A percentile compares a stretch with the other conserved stretches of the same genome.
phyloP scores from a whole-genome alignment of 2,888 invertebrate species.

The Mesochorus sp. region DNA sequence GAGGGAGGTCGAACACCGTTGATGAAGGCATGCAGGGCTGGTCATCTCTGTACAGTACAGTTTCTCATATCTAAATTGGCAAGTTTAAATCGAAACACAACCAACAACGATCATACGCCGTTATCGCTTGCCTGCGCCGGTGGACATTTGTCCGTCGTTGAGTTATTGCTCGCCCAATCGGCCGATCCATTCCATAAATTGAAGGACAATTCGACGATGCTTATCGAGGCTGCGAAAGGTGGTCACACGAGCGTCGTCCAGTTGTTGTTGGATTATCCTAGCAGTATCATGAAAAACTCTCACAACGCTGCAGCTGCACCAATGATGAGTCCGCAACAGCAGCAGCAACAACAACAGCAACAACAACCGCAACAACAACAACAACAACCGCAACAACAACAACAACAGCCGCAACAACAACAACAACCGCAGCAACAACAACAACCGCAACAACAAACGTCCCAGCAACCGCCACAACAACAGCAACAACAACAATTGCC shows the following conservation, averaged over 20 bases:
- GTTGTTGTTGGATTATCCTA: slow-evolving; percentile 96
- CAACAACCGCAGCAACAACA: slow-evolving; percentile 61
- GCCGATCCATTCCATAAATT: slow-evolving; percentile 98
- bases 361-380: slow-evolving; percentile 71
- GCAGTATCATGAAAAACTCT: slow-evolving; percentile 87
- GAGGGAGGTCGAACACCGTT: slow-evolving; percentile 98
- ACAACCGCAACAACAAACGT: slow-evolving; percentile 72
- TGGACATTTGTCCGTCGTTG: slow-evolving; percentile 96
- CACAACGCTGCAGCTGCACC: slow-evolving; percentile 75
- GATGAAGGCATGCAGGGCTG: slow-evolving; percentile 99
- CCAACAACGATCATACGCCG: slow-evolving; percentile 98
- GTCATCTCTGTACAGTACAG: slow-evolving; percentile 97
- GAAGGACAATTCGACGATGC: slow-evolving; percentile 99
- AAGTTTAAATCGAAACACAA: slow-evolving; percentile 93
- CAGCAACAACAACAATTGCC: slow-evolving; percentile 64
- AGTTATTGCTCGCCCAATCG: slow-evolving; percentile 93
- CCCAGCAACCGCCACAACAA: slow-evolving; percentile 67
- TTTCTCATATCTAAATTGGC: slow-evolving; percentile 95
- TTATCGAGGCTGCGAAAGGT: slow-evolving; percentile 99
- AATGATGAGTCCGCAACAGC: slow-evolving; percentile 74
- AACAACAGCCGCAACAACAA: slow-evolving; percentile 61
- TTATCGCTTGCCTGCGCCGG: slow-evolving; percentile 98
- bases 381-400: slow-evolving; percentile 70
- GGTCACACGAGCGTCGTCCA: slow-evolving; percentile 98
- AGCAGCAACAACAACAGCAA: slow-evolving; percentile 71